Evolutionary conservation across 37 sponge, comb jelly and placozoan genomes (phyloP).

Genomic region (Diacarnus erythraeanus): DNA sequence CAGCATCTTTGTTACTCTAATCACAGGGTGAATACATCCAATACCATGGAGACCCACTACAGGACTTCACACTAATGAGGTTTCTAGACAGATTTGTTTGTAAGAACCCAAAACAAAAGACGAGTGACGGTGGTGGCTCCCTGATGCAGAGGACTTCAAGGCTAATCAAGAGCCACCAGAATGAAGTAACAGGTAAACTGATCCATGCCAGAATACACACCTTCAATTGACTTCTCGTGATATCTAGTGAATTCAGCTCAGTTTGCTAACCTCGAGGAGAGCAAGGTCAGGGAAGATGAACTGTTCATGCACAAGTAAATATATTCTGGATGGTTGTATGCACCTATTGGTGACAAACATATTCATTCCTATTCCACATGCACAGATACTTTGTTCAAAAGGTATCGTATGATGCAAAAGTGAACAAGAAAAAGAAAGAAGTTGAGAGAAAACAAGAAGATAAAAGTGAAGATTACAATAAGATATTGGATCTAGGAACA

Average conservation of each 20-base stretch:
- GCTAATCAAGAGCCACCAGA: background rate
- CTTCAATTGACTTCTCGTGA: too few species aligned
- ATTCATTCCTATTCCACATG: background rate
- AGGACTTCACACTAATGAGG: constrained; percentile 86
- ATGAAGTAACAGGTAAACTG: background rate
- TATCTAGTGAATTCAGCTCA: constrained; percentile 60
- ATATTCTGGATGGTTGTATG: background rate
- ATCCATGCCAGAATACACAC: too few species aligned
- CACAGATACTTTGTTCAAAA: constrained; percentile 24
- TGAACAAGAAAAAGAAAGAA: constrained; percentile 19
- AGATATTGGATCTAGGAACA: background rate
- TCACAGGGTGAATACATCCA: constrained; percentile 60
- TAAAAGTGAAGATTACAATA: constrained; percentile 17
- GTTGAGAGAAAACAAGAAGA: background rate
- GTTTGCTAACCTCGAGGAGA: constrained; percentile 65
- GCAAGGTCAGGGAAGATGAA: constrained; percentile 80
- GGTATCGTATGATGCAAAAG: constrained; percentile 8
- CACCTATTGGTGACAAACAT: background rate
- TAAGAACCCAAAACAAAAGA: constrained; percentile 92
- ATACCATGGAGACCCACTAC: constrained; percentile 89
- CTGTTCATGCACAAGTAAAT: constrained; percentile 84
- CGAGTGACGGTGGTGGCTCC: constrained; percentile 89
- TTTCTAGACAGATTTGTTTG: constrained; percentile 95
- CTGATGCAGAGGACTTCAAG: constrained; percentile 77
- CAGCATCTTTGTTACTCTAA: background rate